phyloP scores from a whole-genome alignment of 2,113 vertebrate genomes.

The Marcusenius ussheri region DNA sequence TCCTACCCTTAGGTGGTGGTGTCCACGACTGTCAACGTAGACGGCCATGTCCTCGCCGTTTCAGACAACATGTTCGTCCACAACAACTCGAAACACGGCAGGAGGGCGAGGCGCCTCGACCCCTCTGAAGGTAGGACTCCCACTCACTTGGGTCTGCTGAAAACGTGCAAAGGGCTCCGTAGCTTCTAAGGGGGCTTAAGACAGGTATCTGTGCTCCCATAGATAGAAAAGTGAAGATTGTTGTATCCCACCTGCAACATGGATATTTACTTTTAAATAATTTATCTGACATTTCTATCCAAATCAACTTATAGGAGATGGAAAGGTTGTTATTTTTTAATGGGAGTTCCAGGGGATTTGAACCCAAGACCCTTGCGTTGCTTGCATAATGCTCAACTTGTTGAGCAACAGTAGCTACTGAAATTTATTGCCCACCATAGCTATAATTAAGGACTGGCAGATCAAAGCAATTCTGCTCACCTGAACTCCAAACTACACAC shows the following conservation, averaged over 20 bases:
- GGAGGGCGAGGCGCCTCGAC: slow-evolving; percentile 81
- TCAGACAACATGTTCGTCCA: slow-evolving; percentile 97
- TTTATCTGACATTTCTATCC: not conserved
- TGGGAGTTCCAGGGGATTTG: not conserved
- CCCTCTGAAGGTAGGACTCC: slow-evolving; percentile 80
- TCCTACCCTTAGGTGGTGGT: slow-evolving; percentile 71
- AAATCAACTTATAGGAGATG: not conserved
- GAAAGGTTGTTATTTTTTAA: not conserved
- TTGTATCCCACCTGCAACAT: not conserved
- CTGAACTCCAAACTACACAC: slow-evolving; percentile 4
- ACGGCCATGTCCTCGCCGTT: slow-evolving; percentile 83
- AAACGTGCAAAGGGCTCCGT: not conserved
- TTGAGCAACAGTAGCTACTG: not conserved
- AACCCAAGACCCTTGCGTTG: not conserved
- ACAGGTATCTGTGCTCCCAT: not conserved
- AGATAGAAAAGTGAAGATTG: not conserved
- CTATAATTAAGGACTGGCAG: not conserved
- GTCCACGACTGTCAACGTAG: slow-evolving; percentile 88
- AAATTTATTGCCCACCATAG: not conserved
- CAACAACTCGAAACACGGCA: slow-evolving; percentile 95
- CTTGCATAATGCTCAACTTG: not conserved
- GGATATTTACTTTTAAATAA: not conserved
- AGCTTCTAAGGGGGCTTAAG: not conserved
- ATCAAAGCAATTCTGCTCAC: slow-evolving; percentile 4
- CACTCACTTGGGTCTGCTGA: not conserved